Evolutionary conservation across 2,888 invertebrate genomes (phyloP).

Genomic region (Suillia variegata): DNA sequence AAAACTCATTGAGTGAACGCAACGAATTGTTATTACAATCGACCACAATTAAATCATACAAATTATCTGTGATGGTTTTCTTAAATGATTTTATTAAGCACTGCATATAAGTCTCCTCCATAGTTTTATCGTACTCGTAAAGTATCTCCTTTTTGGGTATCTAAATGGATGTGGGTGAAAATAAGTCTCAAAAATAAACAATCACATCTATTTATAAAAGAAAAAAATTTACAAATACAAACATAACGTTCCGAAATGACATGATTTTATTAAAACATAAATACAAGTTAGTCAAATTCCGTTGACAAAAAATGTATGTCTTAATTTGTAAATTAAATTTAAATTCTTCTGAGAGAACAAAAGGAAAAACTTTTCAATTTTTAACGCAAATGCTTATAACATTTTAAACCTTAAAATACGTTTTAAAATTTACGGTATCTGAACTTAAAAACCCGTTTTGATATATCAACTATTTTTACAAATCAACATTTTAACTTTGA

Average conservation of each 20-base stretch:
- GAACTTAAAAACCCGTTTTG: no score
- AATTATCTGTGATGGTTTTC: constrained; percentile 87
- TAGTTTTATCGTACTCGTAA: constrained; percentile 83
- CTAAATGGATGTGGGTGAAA: constrained; percentile 38
- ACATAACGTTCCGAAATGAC: background rate
- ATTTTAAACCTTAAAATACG: no score
- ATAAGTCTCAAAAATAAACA: constrained; percentile 4
- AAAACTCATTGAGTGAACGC: constrained; percentile 84
- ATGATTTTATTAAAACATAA: no score
- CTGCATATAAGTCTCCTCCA: constrained; percentile 81
- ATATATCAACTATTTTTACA: no score
- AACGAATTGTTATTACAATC: constrained; percentile 88
- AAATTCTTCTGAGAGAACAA: no score
- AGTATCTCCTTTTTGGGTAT: constrained; percentile 63
- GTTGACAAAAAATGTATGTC: no score
- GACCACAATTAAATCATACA: constrained; percentile 89
- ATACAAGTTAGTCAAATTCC: constrained; percentile 4
- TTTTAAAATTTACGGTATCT: no score
- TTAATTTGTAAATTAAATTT: no score
- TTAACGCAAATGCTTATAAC: no score
- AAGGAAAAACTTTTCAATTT: no score
- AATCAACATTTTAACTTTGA: no score
- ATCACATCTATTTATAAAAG: background rate
- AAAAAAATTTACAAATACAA: background rate
- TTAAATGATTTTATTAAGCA: constrained; percentile 88